Percentiles rank a stretch among this genome's conserved stretches.
Conservation (phyloP, 2,888 invertebrate genomes). For the Ochropacha duplaris region DNA sequence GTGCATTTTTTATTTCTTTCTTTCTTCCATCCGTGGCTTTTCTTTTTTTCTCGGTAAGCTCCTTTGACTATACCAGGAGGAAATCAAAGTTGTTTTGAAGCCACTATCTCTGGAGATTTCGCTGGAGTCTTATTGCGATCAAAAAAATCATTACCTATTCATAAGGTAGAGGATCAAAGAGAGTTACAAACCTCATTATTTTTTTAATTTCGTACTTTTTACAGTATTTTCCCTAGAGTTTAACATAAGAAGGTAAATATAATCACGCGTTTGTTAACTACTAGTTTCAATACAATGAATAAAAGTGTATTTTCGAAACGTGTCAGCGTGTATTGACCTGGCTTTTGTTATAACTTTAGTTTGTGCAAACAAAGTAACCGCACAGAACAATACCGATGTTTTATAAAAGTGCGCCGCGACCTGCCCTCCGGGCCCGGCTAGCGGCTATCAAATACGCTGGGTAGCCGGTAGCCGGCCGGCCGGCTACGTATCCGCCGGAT, state of each 20-base stretch:
- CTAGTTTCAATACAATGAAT: neutral
- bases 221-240: neutral
- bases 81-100: constrained; percentile 72
- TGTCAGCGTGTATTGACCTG: constrained; percentile 4
- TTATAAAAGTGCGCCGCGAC: constrained; percentile 48
- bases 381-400: constrained; percentile 43
- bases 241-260: neutral
- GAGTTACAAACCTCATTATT: neutral
- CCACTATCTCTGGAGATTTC: constrained; percentile 43
- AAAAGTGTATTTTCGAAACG: neutral
- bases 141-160: constrained; percentile 1
- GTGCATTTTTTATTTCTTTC: constrained; percentile 79
- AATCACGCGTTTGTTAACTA: neutral
- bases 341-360: constrained; percentile 33
- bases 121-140: constrained; percentile 5
- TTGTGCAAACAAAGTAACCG: constrained; percentile 27
- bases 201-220: neutral
- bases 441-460: constrained; percentile 28
- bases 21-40: constrained; percentile 53
- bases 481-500: constrained; percentile 62
- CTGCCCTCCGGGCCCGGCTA: constrained; percentile 38
- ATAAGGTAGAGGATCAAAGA: neutral
- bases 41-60: constrained; percentile 63
- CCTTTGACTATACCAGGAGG: constrained; percentile 68
- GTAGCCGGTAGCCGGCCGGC: constrained; percentile 41